phyloP scores from a whole-genome alignment of 2,113 vertebrate species.

The Dissostichus mawsoni region DNA sequence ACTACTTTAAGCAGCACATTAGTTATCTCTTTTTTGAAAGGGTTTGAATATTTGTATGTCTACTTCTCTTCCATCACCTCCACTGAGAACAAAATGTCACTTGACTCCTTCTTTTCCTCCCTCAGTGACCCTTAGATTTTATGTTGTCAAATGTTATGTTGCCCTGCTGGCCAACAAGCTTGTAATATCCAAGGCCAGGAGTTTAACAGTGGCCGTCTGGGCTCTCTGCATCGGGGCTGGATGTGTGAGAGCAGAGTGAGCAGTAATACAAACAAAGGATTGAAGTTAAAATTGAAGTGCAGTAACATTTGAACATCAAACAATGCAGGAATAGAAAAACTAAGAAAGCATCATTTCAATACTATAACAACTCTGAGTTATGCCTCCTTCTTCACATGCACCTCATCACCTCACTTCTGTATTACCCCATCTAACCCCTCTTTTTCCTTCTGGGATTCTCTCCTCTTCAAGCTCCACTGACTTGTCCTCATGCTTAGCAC shows the following conservation, averaged over 20 bases:
- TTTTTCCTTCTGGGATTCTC: conserved; percentile 16
- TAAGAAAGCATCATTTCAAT: background rate
- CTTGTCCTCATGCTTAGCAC: conserved; percentile 27
- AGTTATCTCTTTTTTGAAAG: conserved; percentile 10
- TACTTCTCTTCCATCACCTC: conserved; percentile 31
- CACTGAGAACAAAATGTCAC: conserved; percentile 21
- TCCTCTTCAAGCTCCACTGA: conserved; percentile 33
- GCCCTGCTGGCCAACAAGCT: conserved; percentile 44
- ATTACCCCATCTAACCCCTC: conserved; percentile 1
- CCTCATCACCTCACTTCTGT: conserved; percentile 3
- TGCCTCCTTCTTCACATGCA: background rate
- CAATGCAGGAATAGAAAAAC: background rate
- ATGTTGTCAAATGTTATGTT: conserved; percentile 54
- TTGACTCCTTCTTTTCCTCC: conserved; percentile 17
- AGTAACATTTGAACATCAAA: background rate
- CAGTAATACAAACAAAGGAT: conserved; percentile 23
- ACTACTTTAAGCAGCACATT: conserved; percentile 19
- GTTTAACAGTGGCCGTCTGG: conserved; percentile 44
- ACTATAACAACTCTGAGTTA: background rate
- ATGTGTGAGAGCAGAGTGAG: conserved; percentile 24
- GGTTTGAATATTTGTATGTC: conserved; percentile 19
- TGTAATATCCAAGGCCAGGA: conserved; percentile 37
- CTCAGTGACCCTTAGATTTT: conserved; percentile 47
- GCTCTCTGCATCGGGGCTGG: conserved; percentile 13
- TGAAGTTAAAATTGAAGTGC: background rate